Evolutionary conservation across 2,113 vertebrate genomes (phyloP), one percentile per base, ranked within the genome.

Genomic region (Stegastes partitus): DNA sequence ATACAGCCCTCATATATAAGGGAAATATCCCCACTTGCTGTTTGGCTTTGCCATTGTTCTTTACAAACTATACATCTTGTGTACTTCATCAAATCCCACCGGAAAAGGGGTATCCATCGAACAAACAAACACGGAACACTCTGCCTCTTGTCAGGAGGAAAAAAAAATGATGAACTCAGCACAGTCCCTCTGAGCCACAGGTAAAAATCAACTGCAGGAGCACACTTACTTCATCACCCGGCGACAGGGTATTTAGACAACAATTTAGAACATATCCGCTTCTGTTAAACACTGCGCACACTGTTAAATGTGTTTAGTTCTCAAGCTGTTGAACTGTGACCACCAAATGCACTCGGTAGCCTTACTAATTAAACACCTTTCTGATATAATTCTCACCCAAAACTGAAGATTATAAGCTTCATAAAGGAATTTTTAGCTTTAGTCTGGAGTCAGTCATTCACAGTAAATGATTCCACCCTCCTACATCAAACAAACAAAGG

Each of bases 31-130:
- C 45, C 23, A 55, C 14, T 67, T 11, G 42, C 44, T 64, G 65
- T 81, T 44, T 74, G 76, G 66, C 42, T 54, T 45, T 39, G 34
- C 59, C 57, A 81, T 77, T 83, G 83, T 85, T 89, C 67, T 86
- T 83, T 67, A 50, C 57, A 69, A 87, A 79, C 85, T 55, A 67
- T 77, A 74, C 51, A 76, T 81, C 79, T 82, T 76, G 77, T 85
- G 82, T 42, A 64, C 54, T 73, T 77, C 72, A 28, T 76, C 23
- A 8, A 23, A 54, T 79, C 82, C 83, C 82, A 16, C 39, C 23
- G 47, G 88, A 77, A 49, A 82, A 63, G 22, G 56, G 50, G 14
- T 22, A 70, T 70, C 54, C 76, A 64, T 87, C n/a, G 39, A 80
- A 73, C 67, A 81, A 87, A 87, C 66, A 82, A 62, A 84, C 77